Evolutionary conservation across 2,797 vertebrate genomes (phyloP), one percentile per base, ranked within the genome.

Genomic region (Chiroxiphia lanceolata): DNA sequence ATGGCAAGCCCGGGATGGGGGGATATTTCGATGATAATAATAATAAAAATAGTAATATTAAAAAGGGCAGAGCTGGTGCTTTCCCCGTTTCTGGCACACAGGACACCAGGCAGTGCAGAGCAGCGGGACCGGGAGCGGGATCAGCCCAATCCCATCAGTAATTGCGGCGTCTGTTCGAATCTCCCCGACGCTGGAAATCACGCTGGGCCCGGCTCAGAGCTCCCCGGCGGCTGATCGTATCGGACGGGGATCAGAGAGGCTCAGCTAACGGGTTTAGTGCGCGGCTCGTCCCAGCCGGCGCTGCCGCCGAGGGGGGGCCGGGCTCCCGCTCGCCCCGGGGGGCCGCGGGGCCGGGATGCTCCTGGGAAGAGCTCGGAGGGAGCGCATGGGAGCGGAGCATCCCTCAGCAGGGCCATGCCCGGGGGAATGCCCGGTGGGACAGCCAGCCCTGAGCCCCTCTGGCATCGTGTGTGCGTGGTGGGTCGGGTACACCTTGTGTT

Each of bases 241-340:
- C 95, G 85, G 80, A 26, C 20, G 48, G 86, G 91, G 93, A 97
- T 97, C 95, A 96, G 63, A 94, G 89, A 56, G 89, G 94, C 93
- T 96, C 95, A 96, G 95, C 83, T 95, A 74, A 95, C 78, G 72
- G 92, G 23, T 94, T 96, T 95, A 94, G 82, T 20, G 69, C 31
- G 1, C 21, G 1, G 57, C 89, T 94, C n/a, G 60, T 40, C 85
- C 79, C 90, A 87, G 90, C 61, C 87, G 33, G 65, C 33, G 13
- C 84, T 90, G 64, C 61, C 14, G 25, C 45, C 15, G 11, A 53
- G 67, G 79, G 90, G 71, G 76, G 76, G 34, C 57, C 9, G 2
- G 33, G 50, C 22, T 63, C 67, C 36, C 2, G 1, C 44, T 65
- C 17, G 7, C 8, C 36, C 68, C 8, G 3, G 29, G 40, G 65